phyloP scores from a whole-genome alignment of 2,888 invertebrate species.

The Imbricaverruca yamaguchii region DNA sequence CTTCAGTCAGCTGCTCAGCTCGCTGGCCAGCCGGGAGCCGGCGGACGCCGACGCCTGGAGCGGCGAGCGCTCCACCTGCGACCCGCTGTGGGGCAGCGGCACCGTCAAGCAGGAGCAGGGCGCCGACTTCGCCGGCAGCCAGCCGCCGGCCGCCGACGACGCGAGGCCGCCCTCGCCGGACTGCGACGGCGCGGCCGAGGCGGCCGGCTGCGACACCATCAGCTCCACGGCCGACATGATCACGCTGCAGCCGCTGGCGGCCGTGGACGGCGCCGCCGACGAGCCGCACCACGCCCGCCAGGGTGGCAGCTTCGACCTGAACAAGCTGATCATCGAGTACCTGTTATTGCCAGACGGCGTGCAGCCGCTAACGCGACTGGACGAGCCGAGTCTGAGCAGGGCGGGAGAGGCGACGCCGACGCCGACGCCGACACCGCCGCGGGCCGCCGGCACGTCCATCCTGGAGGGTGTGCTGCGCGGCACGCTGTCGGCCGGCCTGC shows the following conservation, averaged over 20 bases:
- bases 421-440: neutral
- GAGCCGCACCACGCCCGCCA: too few species aligned
- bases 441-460: conserved; percentile 26
- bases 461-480: conserved; percentile 33
- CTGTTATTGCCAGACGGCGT: neutral
- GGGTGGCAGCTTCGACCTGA: neutral
- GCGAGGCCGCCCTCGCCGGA: neutral
- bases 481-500: conserved; percentile 29
- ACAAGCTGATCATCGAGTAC: neutral
- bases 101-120: neutral
- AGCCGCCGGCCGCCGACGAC: neutral
- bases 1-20: neutral
- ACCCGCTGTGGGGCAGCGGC: conserved; percentile 7
- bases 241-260: neutral
- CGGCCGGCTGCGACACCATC: neutral
- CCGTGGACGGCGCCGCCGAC: neutral
- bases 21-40: neutral
- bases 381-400: neutral
- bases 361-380: neutral
- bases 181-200: neutral
- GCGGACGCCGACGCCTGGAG: too few species aligned
- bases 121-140: neutral
- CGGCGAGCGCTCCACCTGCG: neutral
- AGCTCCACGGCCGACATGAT: neutral
- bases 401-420: too few species aligned